Percentiles rank a stretch among this genome's conserved stretches.
These are phyloP conservation scores for Myotis brandtii DNA, from an alignment of 2,113 vertebrate species.

Conservation along the genomic window DNA sequence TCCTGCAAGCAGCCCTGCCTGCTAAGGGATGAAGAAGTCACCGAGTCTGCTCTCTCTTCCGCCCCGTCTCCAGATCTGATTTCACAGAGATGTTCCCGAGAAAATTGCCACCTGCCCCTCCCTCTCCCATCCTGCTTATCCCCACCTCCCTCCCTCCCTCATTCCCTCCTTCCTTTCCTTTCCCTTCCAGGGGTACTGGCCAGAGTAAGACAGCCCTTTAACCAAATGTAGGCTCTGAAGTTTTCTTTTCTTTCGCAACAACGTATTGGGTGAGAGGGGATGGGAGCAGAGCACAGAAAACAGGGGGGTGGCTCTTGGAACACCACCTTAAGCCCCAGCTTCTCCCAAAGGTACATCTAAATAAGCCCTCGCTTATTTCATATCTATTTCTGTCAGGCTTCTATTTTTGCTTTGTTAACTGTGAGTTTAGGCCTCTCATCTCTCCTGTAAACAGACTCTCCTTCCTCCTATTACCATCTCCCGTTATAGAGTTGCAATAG, in stretches of 20 bases:
- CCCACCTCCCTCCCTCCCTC: not conserved
- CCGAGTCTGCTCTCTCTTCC: not conserved
- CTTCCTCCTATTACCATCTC: not conserved
- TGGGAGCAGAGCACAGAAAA: conserved; percentile 41
- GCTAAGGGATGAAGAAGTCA: not conserved
- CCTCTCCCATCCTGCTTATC: no score
- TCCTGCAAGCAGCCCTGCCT: not conserved
- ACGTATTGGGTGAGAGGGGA: not conserved
- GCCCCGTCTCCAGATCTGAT: not conserved
- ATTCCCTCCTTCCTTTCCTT: not conserved
- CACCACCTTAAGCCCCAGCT: not conserved
- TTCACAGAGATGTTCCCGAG: not conserved
- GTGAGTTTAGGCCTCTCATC: conserved; percentile 60
- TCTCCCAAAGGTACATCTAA: conserved; percentile 68
- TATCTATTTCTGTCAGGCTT: conserved; percentile 70
- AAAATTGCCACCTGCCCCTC: not conserved
- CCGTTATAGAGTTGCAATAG: not conserved
- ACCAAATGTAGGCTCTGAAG: conserved; percentile 8
- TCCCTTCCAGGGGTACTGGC: not conserved
- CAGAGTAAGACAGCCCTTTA: conserved; percentile 44
- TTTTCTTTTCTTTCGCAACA: conserved; percentile 44
- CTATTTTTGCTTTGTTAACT: conserved; percentile 73
- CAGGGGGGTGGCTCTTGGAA: conserved; percentile 24
- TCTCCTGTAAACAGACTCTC: conserved; percentile 36
- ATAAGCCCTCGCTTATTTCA: conserved; percentile 64